Percentiles rank a stretch among this genome's conserved stretches.
phyloP scores from a whole-genome alignment of 1,140 invertebrate species.

The Glossosoma conforme region DNA sequence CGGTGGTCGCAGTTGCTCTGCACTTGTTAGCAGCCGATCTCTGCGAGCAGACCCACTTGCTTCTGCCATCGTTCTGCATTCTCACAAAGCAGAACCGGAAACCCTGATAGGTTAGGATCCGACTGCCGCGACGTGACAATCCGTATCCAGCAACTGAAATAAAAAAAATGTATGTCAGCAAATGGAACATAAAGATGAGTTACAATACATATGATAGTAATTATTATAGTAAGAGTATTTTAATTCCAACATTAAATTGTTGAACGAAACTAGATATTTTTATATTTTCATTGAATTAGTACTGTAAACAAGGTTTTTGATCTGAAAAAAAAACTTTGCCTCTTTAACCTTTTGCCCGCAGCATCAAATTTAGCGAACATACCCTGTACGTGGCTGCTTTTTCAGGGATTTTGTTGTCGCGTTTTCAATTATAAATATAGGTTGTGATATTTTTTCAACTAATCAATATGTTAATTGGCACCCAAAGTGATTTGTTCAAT shows the following conservation, averaged over 20 bases:
- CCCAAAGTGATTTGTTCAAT: too few relatives aligned
- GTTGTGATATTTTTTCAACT: too few relatives aligned
- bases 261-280: neutral
- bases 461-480: too few relatives aligned
- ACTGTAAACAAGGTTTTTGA: neutral
- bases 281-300: neutral
- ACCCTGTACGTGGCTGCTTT: too few relatives aligned
- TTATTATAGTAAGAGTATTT: neutral
- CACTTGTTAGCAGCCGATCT: slow-evolving; percentile 7
- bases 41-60: slow-evolving; percentile 18
- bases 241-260: neutral
- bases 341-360: too few relatives aligned
- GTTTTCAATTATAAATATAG: too few relatives aligned
- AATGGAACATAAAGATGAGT: neutral
- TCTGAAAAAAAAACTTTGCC: slow-evolving; percentile 1
- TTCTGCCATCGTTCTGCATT: slow-evolving; percentile 3
- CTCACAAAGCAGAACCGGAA: slow-evolving; percentile 15
- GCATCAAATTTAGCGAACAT: too few relatives aligned
- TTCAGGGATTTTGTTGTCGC: too few relatives aligned
- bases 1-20: slow-evolving; percentile 9
- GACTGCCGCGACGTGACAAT: slow-evolving; percentile 7
- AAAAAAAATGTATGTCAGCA: neutral
- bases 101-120: slow-evolving; percentile 7
- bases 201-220: neutral
- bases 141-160: slow-evolving; percentile 17